Base-by-base conservation (phyloP, 2,113 vertebrate species). In the Anser brachyrhynchus region DNA sequence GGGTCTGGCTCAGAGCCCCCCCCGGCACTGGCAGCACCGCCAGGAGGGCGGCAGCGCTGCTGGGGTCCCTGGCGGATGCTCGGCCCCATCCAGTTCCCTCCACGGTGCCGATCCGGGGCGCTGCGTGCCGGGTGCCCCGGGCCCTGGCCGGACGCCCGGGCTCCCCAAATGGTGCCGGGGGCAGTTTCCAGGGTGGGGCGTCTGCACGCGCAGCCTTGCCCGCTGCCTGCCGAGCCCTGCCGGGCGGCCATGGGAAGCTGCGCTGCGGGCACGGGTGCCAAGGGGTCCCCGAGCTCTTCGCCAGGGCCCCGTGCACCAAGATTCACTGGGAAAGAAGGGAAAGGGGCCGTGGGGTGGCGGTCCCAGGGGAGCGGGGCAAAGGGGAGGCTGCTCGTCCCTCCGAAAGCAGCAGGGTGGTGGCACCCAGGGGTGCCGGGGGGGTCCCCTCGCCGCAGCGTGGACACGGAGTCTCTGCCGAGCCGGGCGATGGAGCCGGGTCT, bases 201-300 rank as follows among this genome's bases (percentile, higher is more conserved):
- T 80, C 77, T 89, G 89, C 89, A 81, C 73, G 35, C 10, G 77
- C 33, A 7, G 89, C 91, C 70, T 67, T 93, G 87, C 92, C 92
- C 20, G 54, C 77, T 84, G 92, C 82, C 73, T 94, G 94, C 87
- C 83, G 78, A 5, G 84, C 90, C 90, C 91, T 93, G 89, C 78
- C 37, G 3, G 46, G 16, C 78, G 67, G 5, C 62, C 70, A 49
- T 51, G 2, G 28, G 15, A 8, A 51, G 9, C 66, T 5, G 3
- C 1, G 17, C 71, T n/a, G 19, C 17, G 3, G 25, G 54, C 28
- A 43, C 20, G 43, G 23, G 6, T 11, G 51, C 51, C 12, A 52
- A 52, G 51, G 51, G 51, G 23, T 52, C 51, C 51, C 51, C 13
- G 23, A 52, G 51, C 51, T 26, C 51, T 26, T 26, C 23, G 6